Base-by-base conservation (phyloP, 2,113 vertebrate species). In the Brienomyrus longianalis region DNA sequence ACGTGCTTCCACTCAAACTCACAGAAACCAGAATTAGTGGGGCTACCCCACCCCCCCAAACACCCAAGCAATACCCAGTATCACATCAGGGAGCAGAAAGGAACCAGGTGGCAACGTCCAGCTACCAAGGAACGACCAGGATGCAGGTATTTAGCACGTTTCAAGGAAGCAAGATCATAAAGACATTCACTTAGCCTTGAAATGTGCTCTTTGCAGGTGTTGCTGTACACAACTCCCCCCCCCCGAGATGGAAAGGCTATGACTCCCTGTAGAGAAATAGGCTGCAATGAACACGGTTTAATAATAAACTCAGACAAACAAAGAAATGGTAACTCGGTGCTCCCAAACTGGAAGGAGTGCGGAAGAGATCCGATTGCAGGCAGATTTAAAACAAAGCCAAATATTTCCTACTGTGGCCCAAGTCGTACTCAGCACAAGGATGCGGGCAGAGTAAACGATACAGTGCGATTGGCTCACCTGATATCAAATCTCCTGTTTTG, bases 271-370 rank as follows among this genome's bases (percentile, higher is more conserved):
- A 77, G 74, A 77, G 31, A 43, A 39, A 77, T 77, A 77, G 31
- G 13, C 31, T 77, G 31, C 62, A 70, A 27, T n/a, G 59, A 83
- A 15, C 17, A 9, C 10, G 31, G 74, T 39, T 77, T 77, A 77
- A 77, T 77, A 77, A 77, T 77, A 77, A 87, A 87, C 86, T 56
- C 48, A 52, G 31, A 87, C 47, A 90, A 52, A 35, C 48, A 47
- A 80, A 27, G 66, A 90, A 88, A 80, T 35, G 15, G 85, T 52
- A 74, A 47, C 59, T 88, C 45, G 1, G 17, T 39, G 9, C 19
- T 74, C 89, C 45, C 4, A 80, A 80, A 80, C 74, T 43, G 2
- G 39, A 39, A 27, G n/a, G 15, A 80, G 31, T 43, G 74, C 35
- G 31, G 31, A 80, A 43, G 74, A 39, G 74, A 80, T 80, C 31